Percentiles rank a stretch among this genome's conserved stretches.
Evolutionary conservation across 2,888 invertebrate species (phyloP).

Genomic region (Anarsia innoxiella): DNA sequence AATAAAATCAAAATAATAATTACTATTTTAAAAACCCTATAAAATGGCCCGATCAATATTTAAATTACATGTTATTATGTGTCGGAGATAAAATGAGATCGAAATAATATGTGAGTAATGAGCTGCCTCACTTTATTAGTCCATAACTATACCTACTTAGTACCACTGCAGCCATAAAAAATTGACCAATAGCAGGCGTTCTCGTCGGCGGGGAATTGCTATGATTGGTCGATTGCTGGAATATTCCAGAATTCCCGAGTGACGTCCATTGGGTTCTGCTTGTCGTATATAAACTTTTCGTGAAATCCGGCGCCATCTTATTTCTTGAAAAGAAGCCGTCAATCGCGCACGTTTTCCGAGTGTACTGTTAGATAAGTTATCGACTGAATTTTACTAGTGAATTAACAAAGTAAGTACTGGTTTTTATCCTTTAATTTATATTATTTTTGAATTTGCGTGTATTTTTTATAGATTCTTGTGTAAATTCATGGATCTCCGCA

Average conservation of each 20-base stretch:
- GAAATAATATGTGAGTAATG: too few relatives aligned
- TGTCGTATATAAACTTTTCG: constrained; percentile 37
- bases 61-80: too few relatives aligned
- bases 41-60: too few relatives aligned
- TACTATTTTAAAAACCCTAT: too few relatives aligned
- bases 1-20: too few relatives aligned
- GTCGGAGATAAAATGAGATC: too few relatives aligned
- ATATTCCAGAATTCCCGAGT: constrained; percentile 64
- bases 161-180: constrained; percentile 7
- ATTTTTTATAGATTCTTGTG: constrained; percentile 5
- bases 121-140: too few relatives aligned
- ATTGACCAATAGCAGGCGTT: constrained; percentile 41
- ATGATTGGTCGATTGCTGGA: constrained; percentile 48
- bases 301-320: constrained; percentile 46
- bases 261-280: constrained; percentile 49
- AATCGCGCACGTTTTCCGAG: constrained; percentile 70
- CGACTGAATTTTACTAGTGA: constrained; percentile 40
- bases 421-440: constrained; percentile 5
- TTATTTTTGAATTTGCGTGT: constrained; percentile 2
- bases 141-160: too few relatives aligned
- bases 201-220: constrained; percentile 23
- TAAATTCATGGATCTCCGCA: too few relatives aligned
- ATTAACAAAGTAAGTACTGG: constrained; percentile 51
- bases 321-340: constrained; percentile 63
- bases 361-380: constrained; percentile 50